These are phyloP conservation scores for Ceraclea dissimilis DNA, from an alignment of 2,888 invertebrate genomes.

Conservation along the genomic window DNA sequence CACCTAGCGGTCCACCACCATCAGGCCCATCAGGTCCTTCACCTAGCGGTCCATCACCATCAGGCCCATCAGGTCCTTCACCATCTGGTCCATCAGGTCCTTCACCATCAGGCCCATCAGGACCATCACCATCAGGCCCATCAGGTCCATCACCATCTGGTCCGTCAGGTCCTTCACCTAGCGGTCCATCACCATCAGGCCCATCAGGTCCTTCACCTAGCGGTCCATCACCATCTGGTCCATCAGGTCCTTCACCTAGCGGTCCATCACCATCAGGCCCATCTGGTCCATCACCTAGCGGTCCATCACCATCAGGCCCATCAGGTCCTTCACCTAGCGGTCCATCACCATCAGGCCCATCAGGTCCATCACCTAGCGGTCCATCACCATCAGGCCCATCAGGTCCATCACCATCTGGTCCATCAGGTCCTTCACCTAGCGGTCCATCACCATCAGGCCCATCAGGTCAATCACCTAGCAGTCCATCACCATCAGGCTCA, in stretches of 20 bases:
- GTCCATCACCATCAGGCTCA: neutral
- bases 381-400: neutral
- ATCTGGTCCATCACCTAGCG: neutral
- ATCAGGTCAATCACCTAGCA: no score
- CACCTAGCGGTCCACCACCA: no score
- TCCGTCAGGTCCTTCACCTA: neutral
- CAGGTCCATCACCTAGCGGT: neutral
- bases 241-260: neutral
- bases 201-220: neutral
- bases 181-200: neutral
- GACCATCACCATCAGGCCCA: no score
- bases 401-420: neutral
- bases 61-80: no score
- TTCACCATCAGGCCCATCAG: no score
- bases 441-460: neutral
- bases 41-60: no score
- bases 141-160: neutral
- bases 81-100: no score
- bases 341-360: neutral
- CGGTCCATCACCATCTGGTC: neutral
- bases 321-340: neutral
- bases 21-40: no score
- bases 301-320: neutral
- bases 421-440: neutral
- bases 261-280: neutral